Evolutionary conservation across 2,113 vertebrate species (phyloP).

Genomic region (Eclectus roratus): DNA sequence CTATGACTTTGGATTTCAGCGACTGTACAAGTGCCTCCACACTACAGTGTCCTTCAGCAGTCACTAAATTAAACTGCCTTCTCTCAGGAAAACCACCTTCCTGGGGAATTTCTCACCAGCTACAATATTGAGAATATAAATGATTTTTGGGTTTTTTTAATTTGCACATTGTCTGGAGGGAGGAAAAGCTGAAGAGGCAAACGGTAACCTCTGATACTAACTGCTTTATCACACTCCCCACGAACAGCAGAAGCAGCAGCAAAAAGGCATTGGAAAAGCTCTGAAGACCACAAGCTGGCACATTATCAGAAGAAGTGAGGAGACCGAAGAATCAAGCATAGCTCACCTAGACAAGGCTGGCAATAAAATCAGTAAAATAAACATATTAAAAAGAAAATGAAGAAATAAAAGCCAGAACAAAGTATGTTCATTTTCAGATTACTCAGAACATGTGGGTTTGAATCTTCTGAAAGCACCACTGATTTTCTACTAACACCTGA

Average conservation of each 20-base stretch:
- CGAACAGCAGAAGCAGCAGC: background rate
- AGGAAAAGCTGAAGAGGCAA: background rate
- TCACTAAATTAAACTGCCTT: background rate
- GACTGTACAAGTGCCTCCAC: background rate
- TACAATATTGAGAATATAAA: background rate
- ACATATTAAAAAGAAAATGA: background rate
- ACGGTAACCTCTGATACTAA: background rate
- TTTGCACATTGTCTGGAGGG: background rate
- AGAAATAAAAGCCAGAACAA: background rate
- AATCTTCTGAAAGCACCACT: background rate
- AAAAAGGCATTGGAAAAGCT: background rate
- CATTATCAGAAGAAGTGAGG: background rate
- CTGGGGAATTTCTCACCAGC: background rate
- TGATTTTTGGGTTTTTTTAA: background rate
- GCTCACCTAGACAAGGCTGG: constrained; percentile 7
- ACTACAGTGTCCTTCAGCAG: background rate
- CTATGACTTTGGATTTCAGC: background rate
- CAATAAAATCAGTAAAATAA: constrained; percentile 2
- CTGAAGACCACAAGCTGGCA: background rate
- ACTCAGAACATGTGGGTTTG: background rate
- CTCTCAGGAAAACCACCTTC: background rate
- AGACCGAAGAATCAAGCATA: background rate
- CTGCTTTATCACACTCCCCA: background rate
- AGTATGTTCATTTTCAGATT: background rate
- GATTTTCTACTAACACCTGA: background rate